Conservation (phyloP, 1,140 invertebrate genomes). For the Diuraphis noxia region DNA sequence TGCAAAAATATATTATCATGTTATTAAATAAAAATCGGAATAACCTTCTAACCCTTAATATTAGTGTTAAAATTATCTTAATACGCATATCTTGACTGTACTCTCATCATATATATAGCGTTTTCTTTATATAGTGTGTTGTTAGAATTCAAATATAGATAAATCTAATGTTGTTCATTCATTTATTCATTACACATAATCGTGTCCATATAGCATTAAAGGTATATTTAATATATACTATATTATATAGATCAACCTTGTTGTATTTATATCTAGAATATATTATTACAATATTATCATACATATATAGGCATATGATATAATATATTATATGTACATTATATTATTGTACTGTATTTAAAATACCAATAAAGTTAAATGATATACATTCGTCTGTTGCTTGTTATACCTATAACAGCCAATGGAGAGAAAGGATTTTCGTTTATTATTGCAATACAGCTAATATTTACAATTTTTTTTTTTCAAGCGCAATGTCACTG, state of each 20-base stretch:
- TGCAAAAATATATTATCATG: neutral
- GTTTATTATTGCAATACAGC: neutral
- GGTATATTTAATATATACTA: too few relatives aligned
- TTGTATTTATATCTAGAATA: neutral
- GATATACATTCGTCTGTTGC: neutral
- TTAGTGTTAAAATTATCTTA: neutral
- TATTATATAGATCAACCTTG: neutral
- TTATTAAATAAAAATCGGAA: neutral
- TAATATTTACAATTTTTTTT: constrained; percentile 1
- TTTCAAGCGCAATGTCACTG: neutral
- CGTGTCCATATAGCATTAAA: neutral
- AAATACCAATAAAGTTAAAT: constrained; percentile 10
- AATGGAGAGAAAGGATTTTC: neutral
- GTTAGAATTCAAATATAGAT: neutral
- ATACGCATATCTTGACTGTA: neutral
- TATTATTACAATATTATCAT: neutral
- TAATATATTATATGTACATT: neutral
- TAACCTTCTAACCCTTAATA: neutral
- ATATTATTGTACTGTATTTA: neutral
- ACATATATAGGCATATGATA: neutral
- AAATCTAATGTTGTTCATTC: neutral
- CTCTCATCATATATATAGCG: neutral
- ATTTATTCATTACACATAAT: neutral
- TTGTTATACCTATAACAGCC: neutral
- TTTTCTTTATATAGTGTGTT: neutral